phyloP scores from a whole-genome alignment of 2,113 vertebrate species.

The Edolisoma coerulescens region DNA sequence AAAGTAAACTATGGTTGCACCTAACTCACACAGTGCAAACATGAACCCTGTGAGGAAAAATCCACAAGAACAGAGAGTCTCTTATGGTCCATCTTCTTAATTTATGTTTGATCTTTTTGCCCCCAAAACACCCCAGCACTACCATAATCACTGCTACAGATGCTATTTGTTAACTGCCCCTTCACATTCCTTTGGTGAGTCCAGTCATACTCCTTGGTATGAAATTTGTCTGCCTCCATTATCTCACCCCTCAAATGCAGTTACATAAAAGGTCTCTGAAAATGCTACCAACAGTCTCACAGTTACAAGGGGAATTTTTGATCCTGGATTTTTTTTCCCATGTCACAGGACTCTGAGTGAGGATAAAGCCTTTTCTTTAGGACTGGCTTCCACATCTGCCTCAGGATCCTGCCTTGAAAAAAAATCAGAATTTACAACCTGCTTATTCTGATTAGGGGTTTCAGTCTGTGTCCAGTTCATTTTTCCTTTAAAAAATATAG shows the following conservation, averaged over 20 bases:
- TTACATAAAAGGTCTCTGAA: background rate
- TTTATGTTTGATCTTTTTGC: background rate
- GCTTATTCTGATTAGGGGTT: background rate
- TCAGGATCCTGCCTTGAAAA: background rate
- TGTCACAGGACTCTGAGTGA: background rate
- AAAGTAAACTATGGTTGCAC: background rate
- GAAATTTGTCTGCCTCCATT: background rate
- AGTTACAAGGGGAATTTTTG: background rate
- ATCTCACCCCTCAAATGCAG: background rate
- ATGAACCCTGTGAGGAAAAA: background rate
- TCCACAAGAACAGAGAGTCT: background rate
- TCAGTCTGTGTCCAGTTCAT: conserved; percentile 4
- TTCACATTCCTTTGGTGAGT: background rate
- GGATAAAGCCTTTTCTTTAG: background rate
- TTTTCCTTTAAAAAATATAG: background rate
- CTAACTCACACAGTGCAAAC: background rate
- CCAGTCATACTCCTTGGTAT: background rate
- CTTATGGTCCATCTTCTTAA: background rate
- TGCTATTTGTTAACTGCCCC: background rate
- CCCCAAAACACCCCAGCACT: background rate
- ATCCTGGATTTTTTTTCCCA: background rate
- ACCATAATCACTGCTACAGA: background rate
- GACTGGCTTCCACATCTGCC: background rate
- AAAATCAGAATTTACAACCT: background rate
- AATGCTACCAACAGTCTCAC: background rate